Percentiles rank a stretch among this genome's conserved stretches.
Conservation (phyloP, 2,888 invertebrate genomes). For the Parascotia fuliginaria region DNA sequence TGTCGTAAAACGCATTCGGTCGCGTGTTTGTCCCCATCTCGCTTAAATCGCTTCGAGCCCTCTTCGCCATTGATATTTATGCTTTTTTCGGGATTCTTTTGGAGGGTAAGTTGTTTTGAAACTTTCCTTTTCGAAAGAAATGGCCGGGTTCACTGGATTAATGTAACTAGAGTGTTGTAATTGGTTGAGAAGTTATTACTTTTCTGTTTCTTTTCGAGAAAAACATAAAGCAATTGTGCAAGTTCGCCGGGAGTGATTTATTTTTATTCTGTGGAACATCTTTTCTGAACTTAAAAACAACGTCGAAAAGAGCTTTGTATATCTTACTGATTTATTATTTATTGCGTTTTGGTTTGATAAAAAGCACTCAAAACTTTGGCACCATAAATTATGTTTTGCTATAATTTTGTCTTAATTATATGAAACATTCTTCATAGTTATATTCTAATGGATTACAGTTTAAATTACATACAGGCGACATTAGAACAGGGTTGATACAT, state of each 20-base stretch:
- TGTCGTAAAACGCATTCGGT: conserved; percentile 70
- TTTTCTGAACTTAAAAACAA: conserved; percentile 67
- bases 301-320: conserved; percentile 57
- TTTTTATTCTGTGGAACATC: conserved; percentile 67
- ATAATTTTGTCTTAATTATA: conserved; percentile 18
- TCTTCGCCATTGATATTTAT: conserved; percentile 79
- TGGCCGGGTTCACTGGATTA: conserved; percentile 69
- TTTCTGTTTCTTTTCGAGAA: conserved; percentile 70
- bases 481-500: too few relatives aligned
- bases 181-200: conserved; percentile 78
- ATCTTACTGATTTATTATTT: conserved; percentile 65
- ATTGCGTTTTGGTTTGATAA: conserved; percentile 56
- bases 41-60: conserved; percentile 65
- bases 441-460: not conserved
- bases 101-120: conserved; percentile 73
- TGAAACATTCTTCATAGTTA: not conserved
- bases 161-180: conserved; percentile 79
- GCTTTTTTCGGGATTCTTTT: conserved; percentile 70
- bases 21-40: conserved; percentile 60
- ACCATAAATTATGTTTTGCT: conserved; percentile 46
- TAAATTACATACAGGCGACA: not conserved
- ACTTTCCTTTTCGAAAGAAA: conserved; percentile 71
- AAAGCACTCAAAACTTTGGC: conserved; percentile 53
- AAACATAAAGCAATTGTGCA: conserved; percentile 76
- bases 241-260: conserved; percentile 70